These are phyloP conservation scores for Decapterus maruadsi DNA, from an alignment of 2,797 vertebrate genomes.

Conservation along the genomic window DNA sequence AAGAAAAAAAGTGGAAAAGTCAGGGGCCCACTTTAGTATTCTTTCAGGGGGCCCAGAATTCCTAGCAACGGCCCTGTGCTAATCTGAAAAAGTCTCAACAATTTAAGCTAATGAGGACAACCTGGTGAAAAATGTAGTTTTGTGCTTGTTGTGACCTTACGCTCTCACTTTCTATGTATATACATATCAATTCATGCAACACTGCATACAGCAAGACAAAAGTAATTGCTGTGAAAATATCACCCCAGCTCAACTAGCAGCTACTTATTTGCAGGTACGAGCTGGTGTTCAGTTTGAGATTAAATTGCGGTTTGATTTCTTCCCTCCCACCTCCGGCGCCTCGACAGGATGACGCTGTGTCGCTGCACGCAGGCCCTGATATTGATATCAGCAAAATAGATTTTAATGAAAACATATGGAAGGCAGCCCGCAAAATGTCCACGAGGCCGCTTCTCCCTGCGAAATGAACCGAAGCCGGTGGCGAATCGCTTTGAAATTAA, in stretches of 20 bases:
- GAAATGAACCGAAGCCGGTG: conserved; percentile 58
- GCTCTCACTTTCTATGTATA: background rate
- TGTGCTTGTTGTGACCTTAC: too few species aligned
- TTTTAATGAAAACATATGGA: conserved; percentile 70
- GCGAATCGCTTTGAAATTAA: conserved; percentile 61
- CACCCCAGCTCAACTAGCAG: background rate
- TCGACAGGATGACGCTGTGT: conserved; percentile 12
- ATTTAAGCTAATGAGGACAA: too few species aligned
- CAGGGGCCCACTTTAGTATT: too few species aligned
- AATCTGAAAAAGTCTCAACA: too few species aligned
- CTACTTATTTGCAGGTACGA: background rate
- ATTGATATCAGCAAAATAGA: conserved; percentile 60
- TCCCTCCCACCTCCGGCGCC: background rate
- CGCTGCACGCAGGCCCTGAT: conserved; percentile 32
- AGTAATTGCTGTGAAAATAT: background rate
- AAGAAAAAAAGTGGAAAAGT: too few species aligned
- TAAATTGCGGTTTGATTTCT: conserved; percentile 43
- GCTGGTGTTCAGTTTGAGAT: conserved; percentile 12
- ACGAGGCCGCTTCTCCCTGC: conserved; percentile 20
- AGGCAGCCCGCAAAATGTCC: conserved; percentile 34
- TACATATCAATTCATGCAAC: background rate
- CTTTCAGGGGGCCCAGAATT: too few species aligned
- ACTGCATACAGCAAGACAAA: background rate
- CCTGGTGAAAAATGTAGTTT: too few species aligned
- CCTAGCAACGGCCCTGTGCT: too few species aligned